Conservation (phyloP, 2,113 vertebrate genomes). For the Lycocorax pyrrhopterus region DNA sequence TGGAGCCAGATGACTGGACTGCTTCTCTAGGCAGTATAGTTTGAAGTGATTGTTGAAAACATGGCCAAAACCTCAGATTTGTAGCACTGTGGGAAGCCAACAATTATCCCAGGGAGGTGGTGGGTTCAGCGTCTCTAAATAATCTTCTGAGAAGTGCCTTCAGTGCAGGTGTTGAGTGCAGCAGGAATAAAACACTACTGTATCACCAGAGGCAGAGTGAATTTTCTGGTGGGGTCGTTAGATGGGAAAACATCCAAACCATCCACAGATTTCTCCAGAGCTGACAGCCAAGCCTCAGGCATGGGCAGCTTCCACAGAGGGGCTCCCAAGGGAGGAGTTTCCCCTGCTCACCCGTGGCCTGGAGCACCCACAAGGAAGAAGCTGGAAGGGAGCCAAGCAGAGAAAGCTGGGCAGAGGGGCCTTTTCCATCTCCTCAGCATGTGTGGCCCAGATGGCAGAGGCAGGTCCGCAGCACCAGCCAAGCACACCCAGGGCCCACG, state of each 20-base stretch:
- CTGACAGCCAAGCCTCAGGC: background rate
- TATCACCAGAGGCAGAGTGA: background rate
- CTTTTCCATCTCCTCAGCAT: background rate
- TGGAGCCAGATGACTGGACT: background rate
- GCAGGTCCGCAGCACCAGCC: background rate
- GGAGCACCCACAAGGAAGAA: background rate
- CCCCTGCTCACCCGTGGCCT: background rate
- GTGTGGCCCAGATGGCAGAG: background rate
- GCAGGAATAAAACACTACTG: background rate
- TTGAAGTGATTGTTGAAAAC: background rate
- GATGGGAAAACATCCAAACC: background rate
- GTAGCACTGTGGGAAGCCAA: background rate
- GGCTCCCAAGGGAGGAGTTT: background rate
- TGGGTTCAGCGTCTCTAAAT: background rate
- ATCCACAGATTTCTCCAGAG: background rate
- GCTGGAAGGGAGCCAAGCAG: background rate
- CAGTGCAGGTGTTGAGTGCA: background rate
- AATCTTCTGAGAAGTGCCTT: background rate
- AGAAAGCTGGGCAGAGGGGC: background rate
- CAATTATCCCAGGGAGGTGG: background rate
- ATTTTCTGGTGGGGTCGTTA: background rate
- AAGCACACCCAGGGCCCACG: background rate
- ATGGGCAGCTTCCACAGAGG: background rate
- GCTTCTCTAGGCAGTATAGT: background rate
- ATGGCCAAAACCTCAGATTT: background rate